Evolutionary conservation across 2,888 invertebrate species (phyloP).

Genomic region (Fragum sueziense): DNA sequence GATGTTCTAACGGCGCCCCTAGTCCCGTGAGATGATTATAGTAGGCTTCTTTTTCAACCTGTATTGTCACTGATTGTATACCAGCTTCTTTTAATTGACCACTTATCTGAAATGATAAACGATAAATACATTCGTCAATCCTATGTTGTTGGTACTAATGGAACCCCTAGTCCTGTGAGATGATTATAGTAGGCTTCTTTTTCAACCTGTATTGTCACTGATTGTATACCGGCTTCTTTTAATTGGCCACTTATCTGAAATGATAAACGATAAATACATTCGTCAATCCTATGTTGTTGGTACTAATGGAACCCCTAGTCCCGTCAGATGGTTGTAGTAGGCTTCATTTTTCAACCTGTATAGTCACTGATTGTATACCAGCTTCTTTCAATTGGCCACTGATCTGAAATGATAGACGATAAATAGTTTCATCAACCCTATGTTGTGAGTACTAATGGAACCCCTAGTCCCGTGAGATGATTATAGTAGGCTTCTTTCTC

Average conservation of each 20-base stretch:
- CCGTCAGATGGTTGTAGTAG: slow-evolving; percentile 82
- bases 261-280: too few species aligned
- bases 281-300: too few species aligned
- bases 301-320: slow-evolving; percentile 78
- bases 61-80: slow-evolving; percentile 82
- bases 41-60: slow-evolving; percentile 83
- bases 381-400: slow-evolving; percentile 79
- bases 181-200: slow-evolving; percentile 83
- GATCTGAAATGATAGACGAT: slow-evolving; percentile 70
- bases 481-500: slow-evolving; percentile 83
- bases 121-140: too few species aligned
- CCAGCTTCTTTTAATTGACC: slow-evolving; percentile 81
- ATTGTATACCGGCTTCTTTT: slow-evolving; percentile 81
- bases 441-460: slow-evolving; percentile 72
- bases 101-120: slow-evolving; percentile 71
- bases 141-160: too few species aligned
- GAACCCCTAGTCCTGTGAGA: slow-evolving; percentile 81
- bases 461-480: slow-evolving; percentile 82
- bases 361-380: slow-evolving; percentile 82
- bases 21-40: slow-evolving; percentile 83
- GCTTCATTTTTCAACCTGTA: slow-evolving; percentile 84
- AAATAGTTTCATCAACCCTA: too few species aligned
- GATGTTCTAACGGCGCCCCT: slow-evolving; percentile 74
- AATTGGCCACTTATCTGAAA: slow-evolving; percentile 78
- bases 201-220: slow-evolving; percentile 83